Evolutionary conservation across 2,797 vertebrate species (phyloP), one percentile per base, ranked within the genome.

Genomic region (Thaleichthys pacificus): DNA sequence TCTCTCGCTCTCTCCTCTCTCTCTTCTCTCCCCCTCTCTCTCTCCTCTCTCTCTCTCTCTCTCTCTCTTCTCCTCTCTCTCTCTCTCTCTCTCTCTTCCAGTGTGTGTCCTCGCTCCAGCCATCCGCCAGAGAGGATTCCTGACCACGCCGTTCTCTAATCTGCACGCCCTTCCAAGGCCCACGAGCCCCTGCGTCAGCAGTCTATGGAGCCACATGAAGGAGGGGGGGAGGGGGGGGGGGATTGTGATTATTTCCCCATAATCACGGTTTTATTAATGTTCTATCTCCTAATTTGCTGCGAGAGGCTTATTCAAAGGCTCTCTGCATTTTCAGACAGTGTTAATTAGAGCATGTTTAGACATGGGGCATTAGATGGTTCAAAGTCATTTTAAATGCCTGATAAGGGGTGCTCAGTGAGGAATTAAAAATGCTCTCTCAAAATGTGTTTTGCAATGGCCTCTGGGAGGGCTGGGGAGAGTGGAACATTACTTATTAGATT

Each of bases 281-380:
- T 54, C 26, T 68, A 15, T 38, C 21, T 69, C 5, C 30, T 69
- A 69, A 69, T 58, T 58, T 60, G 56, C 56, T 28, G 14, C 24
- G 3, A 26, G 51, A 32, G 67, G 67, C 67, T 57, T 68, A 57
- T 24, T 57, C 22, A 56, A 56, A 54, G 28, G 28, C 49, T n/a
- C 12, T 30, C 17, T n/a, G 28, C 12, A 32, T 30, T 9, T 65
- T 42, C 5, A 15, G 66, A 15, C 7, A 5, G 15, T 57, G 49
- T 56, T 69, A 60, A 69, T 69, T 69, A 58, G 54, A 11, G 19
- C 67, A 57, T 68, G 66, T 68, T 68, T 68, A 68, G 66, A 68
- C 66, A 57, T 12, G 47, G 66, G 51, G 66, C 66, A 68, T 35
- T 57, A 30, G 49, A 68, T 56, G 51, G 24, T 57, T 68, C 28